A percentile compares a stretch with the other conserved stretches of the same genome.
These are phyloP conservation scores for Drosophila neotestacea DNA, from an alignment of 2,888 invertebrate genomes.

Conservation along the genomic window DNA sequence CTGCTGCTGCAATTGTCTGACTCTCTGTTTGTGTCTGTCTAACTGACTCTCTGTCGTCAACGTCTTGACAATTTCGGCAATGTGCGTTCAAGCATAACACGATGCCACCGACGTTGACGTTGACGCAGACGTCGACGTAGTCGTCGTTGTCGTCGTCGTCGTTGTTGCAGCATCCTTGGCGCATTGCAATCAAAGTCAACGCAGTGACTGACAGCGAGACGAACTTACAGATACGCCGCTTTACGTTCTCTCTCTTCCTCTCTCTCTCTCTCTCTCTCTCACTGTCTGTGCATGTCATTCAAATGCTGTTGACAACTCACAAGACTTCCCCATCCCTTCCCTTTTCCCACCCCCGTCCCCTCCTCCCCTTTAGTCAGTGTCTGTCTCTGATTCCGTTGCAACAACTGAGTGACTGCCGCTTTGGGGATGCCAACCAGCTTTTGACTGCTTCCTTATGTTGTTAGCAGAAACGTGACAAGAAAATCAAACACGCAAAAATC, in stretches of 20 bases:
- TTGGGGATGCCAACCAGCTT: conserved; percentile 70
- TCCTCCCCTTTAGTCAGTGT: not conserved
- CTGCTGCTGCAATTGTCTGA: conserved; percentile 18
- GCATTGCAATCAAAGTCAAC: conserved; percentile 78
- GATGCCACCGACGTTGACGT: conserved; percentile 22
- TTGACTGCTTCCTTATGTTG: conserved; percentile 81
- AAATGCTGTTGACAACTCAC: conserved; percentile 75
- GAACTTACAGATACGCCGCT: conserved; percentile 60
- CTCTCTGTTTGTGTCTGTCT: conserved; percentile 2
- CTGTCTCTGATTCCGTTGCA: conserved; percentile 33
- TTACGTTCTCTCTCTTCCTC: conserved; percentile 16
- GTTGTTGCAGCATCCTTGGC: conserved; percentile 70
- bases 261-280: conserved; percentile 2
- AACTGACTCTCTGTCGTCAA: conserved; percentile 28
- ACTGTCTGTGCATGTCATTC: conserved; percentile 64
- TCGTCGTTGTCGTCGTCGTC: conserved; percentile 2
- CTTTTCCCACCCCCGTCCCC: not conserved
- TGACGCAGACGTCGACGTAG: conserved; percentile 3
- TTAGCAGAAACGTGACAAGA: conserved; percentile 82
- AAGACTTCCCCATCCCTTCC: not conserved
- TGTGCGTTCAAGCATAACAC: conserved; percentile 69
- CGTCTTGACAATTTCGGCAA: conserved; percentile 75
- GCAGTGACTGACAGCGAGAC: conserved; percentile 71
- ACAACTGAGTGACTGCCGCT: conserved; percentile 55
- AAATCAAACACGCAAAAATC: conserved; percentile 81